These are phyloP conservation scores for Nomia melanderi DNA, from an alignment of 1,140 invertebrate species.

Conservation along the genomic window DNA sequence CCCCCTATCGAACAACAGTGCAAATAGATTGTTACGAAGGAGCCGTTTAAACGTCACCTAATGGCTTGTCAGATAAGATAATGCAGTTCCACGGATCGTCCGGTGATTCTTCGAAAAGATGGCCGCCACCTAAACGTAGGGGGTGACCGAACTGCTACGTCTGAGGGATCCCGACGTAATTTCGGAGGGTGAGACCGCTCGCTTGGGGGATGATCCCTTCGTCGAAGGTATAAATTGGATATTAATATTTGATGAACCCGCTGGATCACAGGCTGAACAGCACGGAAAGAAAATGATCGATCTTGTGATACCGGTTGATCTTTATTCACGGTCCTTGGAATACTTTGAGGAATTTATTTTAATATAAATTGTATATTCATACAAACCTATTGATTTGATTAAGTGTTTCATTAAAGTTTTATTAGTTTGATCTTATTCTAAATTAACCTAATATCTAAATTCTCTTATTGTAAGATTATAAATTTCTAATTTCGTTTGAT, in stretches of 20 bases:
- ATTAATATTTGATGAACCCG: conserved; percentile 77
- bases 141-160: background rate
- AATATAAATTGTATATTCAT: background rate
- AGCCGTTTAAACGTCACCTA: conserved; percentile 29
- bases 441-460: too few species aligned
- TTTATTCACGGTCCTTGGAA: background rate
- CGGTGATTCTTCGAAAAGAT: conserved; percentile 35
- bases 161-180: conserved; percentile 15
- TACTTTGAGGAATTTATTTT: background rate
- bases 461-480: too few species aligned
- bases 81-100: conserved; percentile 31
- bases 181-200: conserved; percentile 6
- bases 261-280: background rate
- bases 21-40: conserved; percentile 43
- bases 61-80: conserved; percentile 65
- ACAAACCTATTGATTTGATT: too few species aligned
- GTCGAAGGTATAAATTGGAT: conserved; percentile 77
- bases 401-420: too few species aligned
- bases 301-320: conserved; percentile 5
- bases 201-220: conserved; percentile 67
- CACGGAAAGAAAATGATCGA: conserved; percentile 24
- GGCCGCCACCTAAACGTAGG: conserved; percentile 1
- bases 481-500: too few species aligned
- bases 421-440: too few species aligned
- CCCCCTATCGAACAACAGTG: conserved; percentile 10